Evolutionary conservation across 64 coral and sea anemone species (phyloP), one percentile per base, ranked within the genome.

Genomic region (Stichodactyla helianthus): DNA sequence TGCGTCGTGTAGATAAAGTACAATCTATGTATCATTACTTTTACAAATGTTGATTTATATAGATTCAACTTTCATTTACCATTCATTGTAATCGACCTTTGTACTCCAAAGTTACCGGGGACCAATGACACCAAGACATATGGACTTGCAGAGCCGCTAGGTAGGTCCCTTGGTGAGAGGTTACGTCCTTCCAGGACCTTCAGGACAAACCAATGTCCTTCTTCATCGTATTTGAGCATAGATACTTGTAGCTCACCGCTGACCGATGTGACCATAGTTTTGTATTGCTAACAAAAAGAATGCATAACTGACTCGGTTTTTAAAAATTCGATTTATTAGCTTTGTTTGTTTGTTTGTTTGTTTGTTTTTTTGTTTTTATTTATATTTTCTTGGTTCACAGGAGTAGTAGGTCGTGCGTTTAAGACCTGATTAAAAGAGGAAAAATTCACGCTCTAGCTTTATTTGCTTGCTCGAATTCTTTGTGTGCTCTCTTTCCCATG

Each of bases 171-270:
- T 17, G 87, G 77, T 10, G 90, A 83, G 8, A 96, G 77, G 87
- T 93, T 87, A 85, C 91, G 91, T 6, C 82, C 94, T 20, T 51
- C 58, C n/a, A 93, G 54, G 4, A 96, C 87, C 25, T 92, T 92
- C 56, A 96, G 19, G 6, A 77, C 78, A 59, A 96, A 90, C 50
- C 79, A 31, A 62, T 83, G 85, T 70, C 80, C 83, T 79, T 55
- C 86, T 7, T 59, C 71, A 7, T 92, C 91, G 55, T 89, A 96
- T 27, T 86, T 83, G 10, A 96, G 87, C 94, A 96, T 96, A 28
- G 94, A 87, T 22, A 96, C 79, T 86, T 93, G 25, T 15, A 96
- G 14, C 76, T 96, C 90, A 13, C 94, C 94, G 1, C 76, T 87
- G 7, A 87, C 84, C 5, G 87, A 11, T 51, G 83, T 70, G 51